Evolutionary conservation across 2,797 vertebrate species (phyloP), one percentile per base, ranked within the genome.

Genomic region (Nannoperca australis): DNA sequence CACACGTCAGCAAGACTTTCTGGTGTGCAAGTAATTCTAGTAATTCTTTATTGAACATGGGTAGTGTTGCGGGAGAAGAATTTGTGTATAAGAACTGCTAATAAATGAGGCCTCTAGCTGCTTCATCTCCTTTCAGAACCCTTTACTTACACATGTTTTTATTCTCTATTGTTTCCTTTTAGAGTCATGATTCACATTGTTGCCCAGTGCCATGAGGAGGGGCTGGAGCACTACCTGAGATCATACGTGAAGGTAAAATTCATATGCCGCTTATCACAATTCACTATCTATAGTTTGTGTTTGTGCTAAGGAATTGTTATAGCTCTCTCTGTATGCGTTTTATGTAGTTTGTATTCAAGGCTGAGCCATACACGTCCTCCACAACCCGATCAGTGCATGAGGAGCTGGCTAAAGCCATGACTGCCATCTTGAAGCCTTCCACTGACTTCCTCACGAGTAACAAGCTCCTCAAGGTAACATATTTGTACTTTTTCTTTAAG

Each of bases 181-280:
- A 99, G 98, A 92, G 98, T 99, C 87, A 98, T 99, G 94, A 97
- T 99, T 86, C 98, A 99, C 88, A 94, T 99, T 72, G 98, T 99
- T 83, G 96, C 97, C 72, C 98, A 99, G 94, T 99, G 98, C 92
- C 98, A 99, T 20, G 98, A 99, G 90, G 98, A 99, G 87, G 97
- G 97, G 17, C 93, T 99, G 88, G 98, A 99, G 88, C 97, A 97
- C 92, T 98, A 97, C 91, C 92, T 99, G 88, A 97, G 97, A 85
- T 98, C 98, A 54, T 99, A 99, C 67, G 97, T 99, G 44, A 99
- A 99, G 97, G 98, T 98, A 73, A 49, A 72, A 34, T 18, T 60
- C 2, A 15, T 13, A 15, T 9, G 4, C 2, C 3, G 0, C 22
- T 14, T 20, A 10, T 64, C 56, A 10, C 30, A 34, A 8, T 34